Base-by-base conservation (phyloP, 2,113 vertebrate genomes). In the Xiphorhynchus elegans region DNA sequence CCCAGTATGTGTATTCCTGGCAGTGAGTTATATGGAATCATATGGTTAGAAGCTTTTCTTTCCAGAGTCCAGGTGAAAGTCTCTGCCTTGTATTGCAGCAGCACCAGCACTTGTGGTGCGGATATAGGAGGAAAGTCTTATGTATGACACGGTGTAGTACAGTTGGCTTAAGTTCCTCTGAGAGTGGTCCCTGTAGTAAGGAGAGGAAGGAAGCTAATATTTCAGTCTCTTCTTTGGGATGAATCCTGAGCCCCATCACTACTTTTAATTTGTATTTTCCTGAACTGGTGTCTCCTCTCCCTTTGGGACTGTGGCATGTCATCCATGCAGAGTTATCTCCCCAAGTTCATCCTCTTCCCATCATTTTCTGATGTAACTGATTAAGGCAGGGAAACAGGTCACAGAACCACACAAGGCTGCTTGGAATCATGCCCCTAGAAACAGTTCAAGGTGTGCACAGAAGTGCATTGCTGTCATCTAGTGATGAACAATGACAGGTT, bases 381-480 rank as follows among this genome's bases (percentile, higher is more conserved):
- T 70, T 13, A 23, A 20, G 10, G 29, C 35, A 63, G 60, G 26
- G 29, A 40, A 39, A 24, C 2, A 1, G n/a, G 40, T 21, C 46
- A 8, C 56, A 56, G 33, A 68, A 14, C 29, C 33, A 7, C 26
- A 6, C 2, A 5, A 19, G 56, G 33, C 77, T 76, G 70, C 74
- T 25, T 23, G 78, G 37, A 91, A n/a, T 44, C 8, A 2, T 75
- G 83, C 62, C 87, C 92, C 84, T 52, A 55, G 47, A 3, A 44
- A 6, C 11, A 37, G 86, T 35, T 50, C 35, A 60, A 60, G 80
- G 76, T 44, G 28, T 7, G 53, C 81, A 60, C 60, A 53, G 91
- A 92, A 95, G 84, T 68, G 87, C 93, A 68, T 92, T 96, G 91
- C 93, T 96, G 94, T 97, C 95, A 94, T 89, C 93, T 91, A 94